A percentile compares a stretch with the other conserved stretches of the same genome.
Conservation (phyloP, 2,113 vertebrate genomes). For the Aviceda subcristata region DNA sequence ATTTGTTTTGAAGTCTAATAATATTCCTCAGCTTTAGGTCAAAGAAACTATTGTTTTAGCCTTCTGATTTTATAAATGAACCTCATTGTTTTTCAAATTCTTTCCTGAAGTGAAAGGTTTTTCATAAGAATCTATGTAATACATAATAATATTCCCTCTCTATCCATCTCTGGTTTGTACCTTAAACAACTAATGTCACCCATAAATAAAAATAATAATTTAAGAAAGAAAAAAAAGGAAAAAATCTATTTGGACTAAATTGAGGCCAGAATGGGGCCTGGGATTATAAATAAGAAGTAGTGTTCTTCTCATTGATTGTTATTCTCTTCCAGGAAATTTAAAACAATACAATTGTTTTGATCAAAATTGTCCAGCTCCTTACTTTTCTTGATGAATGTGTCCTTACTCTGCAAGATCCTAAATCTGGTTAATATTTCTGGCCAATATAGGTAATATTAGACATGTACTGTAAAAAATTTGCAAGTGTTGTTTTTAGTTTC, state of each 20-base stretch:
- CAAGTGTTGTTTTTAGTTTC: background rate
- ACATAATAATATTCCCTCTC: background rate
- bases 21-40: background rate
- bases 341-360: background rate
- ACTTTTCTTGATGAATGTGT: background rate
- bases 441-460: background rate
- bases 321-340: background rate
- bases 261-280: background rate
- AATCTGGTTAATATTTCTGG: background rate
- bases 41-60: background rate
- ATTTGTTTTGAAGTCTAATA: background rate
- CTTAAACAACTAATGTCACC: background rate
- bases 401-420: background rate
- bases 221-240: background rate
- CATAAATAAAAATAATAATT: background rate
- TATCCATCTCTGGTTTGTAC: background rate
- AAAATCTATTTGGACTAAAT: background rate
- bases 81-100: rapidly evolving
- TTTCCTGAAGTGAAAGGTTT: background rate
- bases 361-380: background rate
- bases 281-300: background rate
- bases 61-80: background rate
- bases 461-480: background rate
- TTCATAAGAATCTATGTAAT: background rate
- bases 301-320: background rate